Percentiles rank a stretch among this genome's conserved stretches.
Conservation (phyloP, 2,113 vertebrate genomes). For the Struthidea cinerea region DNA sequence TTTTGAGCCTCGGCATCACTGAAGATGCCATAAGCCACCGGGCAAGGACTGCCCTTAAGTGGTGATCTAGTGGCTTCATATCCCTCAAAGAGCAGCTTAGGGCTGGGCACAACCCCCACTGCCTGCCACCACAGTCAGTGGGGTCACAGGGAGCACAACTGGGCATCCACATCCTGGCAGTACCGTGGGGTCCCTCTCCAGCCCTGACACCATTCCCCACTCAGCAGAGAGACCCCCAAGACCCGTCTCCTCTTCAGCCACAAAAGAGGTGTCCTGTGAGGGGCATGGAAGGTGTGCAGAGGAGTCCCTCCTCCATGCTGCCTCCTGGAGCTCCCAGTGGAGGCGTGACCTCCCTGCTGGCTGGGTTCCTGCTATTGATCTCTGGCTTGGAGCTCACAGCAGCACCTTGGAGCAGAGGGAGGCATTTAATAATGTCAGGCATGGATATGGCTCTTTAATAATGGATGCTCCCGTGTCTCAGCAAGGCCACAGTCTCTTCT, state of each 20-base stretch:
- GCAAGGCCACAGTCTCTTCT: background rate
- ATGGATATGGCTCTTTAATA: constrained; percentile 14
- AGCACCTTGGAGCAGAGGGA: background rate
- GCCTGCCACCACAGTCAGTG: background rate
- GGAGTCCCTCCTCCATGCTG: background rate
- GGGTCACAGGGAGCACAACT: background rate
- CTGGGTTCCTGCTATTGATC: background rate
- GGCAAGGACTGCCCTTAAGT: background rate
- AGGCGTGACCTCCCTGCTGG: background rate
- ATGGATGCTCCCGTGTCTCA: background rate
- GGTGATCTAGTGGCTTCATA: background rate
- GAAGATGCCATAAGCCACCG: background rate
- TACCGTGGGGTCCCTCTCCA: background rate
- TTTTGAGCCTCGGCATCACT: background rate
- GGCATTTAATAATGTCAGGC: constrained; percentile 57
- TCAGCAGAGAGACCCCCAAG: background rate
- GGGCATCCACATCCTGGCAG: too few relatives aligned
- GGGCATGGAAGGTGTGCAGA: accelerated
- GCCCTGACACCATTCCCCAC: background rate
- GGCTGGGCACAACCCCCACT: background rate
- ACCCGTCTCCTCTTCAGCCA: background rate
- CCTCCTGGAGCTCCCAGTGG: background rate
- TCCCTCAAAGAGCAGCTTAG: background rate
- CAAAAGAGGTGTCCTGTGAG: background rate
- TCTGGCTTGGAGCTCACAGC: background rate